phyloP scores from a whole-genome alignment of 1,140 invertebrate genomes.

The Drosophila sechellia region DNA sequence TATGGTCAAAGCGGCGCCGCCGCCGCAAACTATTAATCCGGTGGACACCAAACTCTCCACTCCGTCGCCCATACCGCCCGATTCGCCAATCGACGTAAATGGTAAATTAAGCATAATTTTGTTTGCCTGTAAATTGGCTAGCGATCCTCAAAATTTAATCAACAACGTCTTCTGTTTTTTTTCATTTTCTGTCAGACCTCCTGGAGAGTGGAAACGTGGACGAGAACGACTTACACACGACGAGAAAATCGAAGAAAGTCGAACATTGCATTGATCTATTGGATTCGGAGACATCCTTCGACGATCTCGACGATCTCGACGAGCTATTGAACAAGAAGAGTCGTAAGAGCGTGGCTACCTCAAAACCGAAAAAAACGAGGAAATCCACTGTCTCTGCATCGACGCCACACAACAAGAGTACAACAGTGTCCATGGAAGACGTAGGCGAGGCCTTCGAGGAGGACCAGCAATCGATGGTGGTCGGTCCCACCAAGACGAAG shows the following conservation, averaged over 20 bases:
- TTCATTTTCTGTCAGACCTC: background rate
- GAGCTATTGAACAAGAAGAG: background rate
- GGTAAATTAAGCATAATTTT: constrained; percentile 1
- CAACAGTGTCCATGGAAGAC: background rate
- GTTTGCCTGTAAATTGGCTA: background rate
- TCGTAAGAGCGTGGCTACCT: background rate
- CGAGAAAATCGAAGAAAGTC: background rate
- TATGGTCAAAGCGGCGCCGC: constrained; percentile 58
- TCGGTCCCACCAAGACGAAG: constrained; percentile 55
- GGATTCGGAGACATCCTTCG: background rate
- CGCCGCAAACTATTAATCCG: constrained; percentile 35
- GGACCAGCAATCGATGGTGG: background rate
- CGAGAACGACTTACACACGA: background rate
- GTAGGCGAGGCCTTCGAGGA: background rate
- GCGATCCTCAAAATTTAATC: background rate
- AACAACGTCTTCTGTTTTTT: background rate
- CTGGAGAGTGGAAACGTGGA: background rate
- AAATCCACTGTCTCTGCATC: background rate
- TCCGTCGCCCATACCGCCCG: constrained; percentile 12
- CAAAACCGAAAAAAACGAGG: background rate
- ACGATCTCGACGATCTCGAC: background rate
- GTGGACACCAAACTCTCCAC: background rate
- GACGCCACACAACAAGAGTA: background rate
- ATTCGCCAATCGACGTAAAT: constrained; percentile 3
- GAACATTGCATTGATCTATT: background rate